These are phyloP conservation scores for Amphiprion percula DNA, from an alignment of 2,113 vertebrate species.

Conservation along the genomic window DNA sequence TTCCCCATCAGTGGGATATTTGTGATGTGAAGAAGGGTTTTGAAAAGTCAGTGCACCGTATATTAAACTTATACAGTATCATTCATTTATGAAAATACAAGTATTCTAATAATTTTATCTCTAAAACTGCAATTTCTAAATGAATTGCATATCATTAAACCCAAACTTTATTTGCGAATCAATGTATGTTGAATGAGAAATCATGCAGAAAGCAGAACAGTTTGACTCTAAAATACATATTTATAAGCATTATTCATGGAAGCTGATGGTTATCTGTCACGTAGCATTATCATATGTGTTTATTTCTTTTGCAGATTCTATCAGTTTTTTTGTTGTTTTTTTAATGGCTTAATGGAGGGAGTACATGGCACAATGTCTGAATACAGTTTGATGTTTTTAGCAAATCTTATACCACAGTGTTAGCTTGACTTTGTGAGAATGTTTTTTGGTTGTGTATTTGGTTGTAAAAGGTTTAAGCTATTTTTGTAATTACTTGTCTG, in stretches of 20 bases:
- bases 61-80: slow-evolving; percentile 9
- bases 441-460: slow-evolving; percentile 76
- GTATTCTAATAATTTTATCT: slow-evolving; percentile 6
- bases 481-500: slow-evolving; percentile 82
- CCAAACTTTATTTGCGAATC: slow-evolving; percentile 23
- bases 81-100: slow-evolving; percentile 4
- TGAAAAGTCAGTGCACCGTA: neutral
- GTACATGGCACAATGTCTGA: slow-evolving; percentile 44
- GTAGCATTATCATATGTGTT: slow-evolving; percentile 58
- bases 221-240: slow-evolving; percentile 2
- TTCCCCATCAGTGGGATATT: slow-evolving; percentile 9
- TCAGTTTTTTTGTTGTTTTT: slow-evolving; percentile 43
- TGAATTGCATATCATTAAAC: slow-evolving; percentile 23
- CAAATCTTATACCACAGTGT: slow-evolving; percentile 68
- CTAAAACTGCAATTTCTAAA: slow-evolving; percentile 1
- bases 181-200: slow-evolving; percentile 3
- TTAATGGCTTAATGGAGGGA: slow-evolving; percentile 38
- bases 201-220: neutral
- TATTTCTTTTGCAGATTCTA: slow-evolving; percentile 77
- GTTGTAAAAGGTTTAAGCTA: slow-evolving; percentile 83
- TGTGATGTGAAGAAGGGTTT: neutral
- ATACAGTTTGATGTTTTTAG: slow-evolving; percentile 62
- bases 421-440: slow-evolving; percentile 71
- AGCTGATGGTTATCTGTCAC: slow-evolving; percentile 72
- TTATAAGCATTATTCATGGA: slow-evolving; percentile 46